Conservation (phyloP, 2,113 vertebrate species). For the Neolamprologus fasciatus region DNA sequence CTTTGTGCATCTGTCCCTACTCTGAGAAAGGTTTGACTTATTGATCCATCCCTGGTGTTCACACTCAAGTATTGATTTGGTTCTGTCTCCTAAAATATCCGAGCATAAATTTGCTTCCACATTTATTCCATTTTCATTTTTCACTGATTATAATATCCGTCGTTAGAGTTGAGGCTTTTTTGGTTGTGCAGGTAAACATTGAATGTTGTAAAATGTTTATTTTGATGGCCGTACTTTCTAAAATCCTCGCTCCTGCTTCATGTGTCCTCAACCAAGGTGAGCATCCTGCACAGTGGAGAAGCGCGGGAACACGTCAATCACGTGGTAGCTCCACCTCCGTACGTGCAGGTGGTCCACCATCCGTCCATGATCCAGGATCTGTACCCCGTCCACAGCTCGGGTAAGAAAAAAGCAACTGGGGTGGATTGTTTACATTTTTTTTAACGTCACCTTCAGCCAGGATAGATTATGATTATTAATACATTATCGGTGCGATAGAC, state of each 20-base stretch:
- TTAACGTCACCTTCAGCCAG: neutral
- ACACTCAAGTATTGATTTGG: neutral
- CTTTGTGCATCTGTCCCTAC: neutral
- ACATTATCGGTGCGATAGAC: neutral
- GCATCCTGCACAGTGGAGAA: conserved; percentile 78
- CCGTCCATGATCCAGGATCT: conserved; percentile 64
- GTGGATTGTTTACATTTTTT: neutral
- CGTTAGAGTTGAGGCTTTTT: neutral
- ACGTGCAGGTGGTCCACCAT: conserved; percentile 81
- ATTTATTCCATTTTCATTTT: neutral
- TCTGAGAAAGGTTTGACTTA: neutral
- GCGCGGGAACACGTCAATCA: conserved; percentile 78
- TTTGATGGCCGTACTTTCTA: neutral
- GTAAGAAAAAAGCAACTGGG: conserved; percentile 54
- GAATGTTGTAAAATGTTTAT: neutral
- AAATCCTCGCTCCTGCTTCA: rapidly evolving
- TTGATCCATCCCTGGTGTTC: neutral
- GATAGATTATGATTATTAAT: neutral
- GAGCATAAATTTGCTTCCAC: neutral
- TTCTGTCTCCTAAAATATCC: neutral
- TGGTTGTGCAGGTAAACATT: neutral
- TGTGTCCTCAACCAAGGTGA: conserved; percentile 70
- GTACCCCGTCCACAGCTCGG: conserved; percentile 70
- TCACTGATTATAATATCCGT: neutral
- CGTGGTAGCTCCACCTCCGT: conserved; percentile 79